Evolutionary conservation across 2,113 vertebrate genomes (phyloP).

Genomic region (Egretta garzetta): DNA sequence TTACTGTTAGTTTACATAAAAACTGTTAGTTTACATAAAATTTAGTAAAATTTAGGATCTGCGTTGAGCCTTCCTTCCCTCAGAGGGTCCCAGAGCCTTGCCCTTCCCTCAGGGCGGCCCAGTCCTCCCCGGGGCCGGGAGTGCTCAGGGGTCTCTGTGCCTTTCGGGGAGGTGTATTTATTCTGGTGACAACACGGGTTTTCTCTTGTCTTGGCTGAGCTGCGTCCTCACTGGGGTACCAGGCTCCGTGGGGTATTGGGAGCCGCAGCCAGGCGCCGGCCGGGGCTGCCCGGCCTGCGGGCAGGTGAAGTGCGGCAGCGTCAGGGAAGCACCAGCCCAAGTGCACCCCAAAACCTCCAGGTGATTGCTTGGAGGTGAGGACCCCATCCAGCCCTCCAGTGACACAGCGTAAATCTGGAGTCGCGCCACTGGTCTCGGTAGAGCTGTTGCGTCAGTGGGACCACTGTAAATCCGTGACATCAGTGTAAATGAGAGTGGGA

Average conservation of each 20-base stretch:
- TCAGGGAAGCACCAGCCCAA: not conserved
- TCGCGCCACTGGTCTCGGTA: not conserved
- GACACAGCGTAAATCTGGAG: conserved; percentile 38
- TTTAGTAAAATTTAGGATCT: too few species aligned
- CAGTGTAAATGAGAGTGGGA: not conserved
- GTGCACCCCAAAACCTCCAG: not conserved
- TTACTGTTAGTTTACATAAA: too few species aligned
- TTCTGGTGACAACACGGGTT: not conserved
- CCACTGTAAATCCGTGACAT: not conserved
- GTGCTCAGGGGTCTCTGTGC: not conserved
- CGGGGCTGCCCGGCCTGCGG: not conserved
- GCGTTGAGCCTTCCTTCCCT: not conserved
- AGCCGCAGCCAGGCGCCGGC: not conserved
- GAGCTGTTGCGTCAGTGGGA: not conserved
- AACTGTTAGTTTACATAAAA: too few species aligned
- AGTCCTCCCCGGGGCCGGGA: not conserved
- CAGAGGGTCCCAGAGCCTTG: not conserved
- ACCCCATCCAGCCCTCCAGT: not conserved
- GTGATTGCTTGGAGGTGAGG: not conserved
- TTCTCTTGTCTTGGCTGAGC: not conserved
- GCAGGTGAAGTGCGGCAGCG: not conserved
- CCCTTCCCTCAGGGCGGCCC: not conserved
- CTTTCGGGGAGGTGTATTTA: not conserved
- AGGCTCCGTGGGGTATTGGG: not conserved
- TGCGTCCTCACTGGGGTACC: not conserved